Evolutionary conservation across 2,113 vertebrate genomes (phyloP), one percentile per base, ranked within the genome.

Genomic region (Seriola aureovittata): DNA sequence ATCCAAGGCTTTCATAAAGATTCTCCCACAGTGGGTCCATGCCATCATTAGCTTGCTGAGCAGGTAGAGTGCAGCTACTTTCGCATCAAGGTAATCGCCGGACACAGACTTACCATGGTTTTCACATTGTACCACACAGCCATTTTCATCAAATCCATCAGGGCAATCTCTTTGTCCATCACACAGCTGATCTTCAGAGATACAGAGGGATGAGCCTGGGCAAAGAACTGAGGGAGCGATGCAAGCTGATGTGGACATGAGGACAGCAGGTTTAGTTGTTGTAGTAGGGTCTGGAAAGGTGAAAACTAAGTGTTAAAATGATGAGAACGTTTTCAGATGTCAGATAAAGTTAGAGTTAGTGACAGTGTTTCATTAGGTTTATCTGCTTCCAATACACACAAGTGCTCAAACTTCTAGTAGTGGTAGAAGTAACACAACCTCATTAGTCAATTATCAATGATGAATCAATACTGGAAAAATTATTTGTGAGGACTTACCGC

Each of bases 121-220:
- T 70, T 84, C 75, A 55, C 97, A 98, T 52, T 85, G 44, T 17
- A 77, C 38, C 8, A 91, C 6, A 17, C 96, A 98, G 23, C 79
- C 25, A 0, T 91, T 83, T 73, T 99, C 97, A 82, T 99, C 97
- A 3, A 92, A 97, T 29, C 96, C 96, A 86, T 98, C 96, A 0
- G 85, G 89, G 46, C 97, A 98, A 92, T 98, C 96, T 12, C 16
- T 87, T 29, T 91, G 90, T 11, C 96, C 95, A 21, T 98, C 96
- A 48, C 97, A 98, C 52, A 96, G 11, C 34, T 94, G 95, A 42
- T 93, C 90, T 16, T 81, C 86, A 75, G 94, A 84, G 67, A 98
- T 78, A 0, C 97, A 98, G 60, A 92, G 78, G 0, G 88, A 84
- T 16, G 95, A 95, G 0, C 93, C 91, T 4, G 7, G 93, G 87